phyloP scores from a whole-genome alignment of 2,113 vertebrate genomes.

The Mormyrus iriodes region DNA sequence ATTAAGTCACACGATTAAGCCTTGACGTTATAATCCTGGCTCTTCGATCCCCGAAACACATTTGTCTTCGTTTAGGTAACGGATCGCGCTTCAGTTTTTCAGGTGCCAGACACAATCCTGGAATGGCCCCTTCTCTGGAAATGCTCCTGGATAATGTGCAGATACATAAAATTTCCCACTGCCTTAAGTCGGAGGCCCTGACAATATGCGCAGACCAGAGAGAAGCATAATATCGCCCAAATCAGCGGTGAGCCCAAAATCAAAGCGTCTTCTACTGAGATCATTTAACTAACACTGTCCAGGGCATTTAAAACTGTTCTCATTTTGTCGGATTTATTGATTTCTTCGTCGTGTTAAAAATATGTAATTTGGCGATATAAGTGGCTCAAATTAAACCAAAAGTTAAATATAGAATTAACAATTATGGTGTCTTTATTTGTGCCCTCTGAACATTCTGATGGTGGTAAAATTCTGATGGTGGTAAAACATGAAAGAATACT shows the following conservation, averaged over 20 bases:
- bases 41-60: background rate
- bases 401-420: background rate
- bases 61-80: conserved; percentile 4
- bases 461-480: background rate
- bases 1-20: background rate
- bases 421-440: background rate
- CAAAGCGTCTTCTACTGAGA: background rate
- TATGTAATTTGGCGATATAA: background rate
- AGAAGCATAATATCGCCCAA: background rate
- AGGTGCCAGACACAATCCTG: conserved; percentile 12
- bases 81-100: conserved; percentile 54
- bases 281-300: background rate
- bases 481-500: background rate
- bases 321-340: background rate
- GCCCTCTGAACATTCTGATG: background rate
- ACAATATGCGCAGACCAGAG: background rate
- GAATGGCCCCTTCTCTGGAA: background rate
- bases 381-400: no score
- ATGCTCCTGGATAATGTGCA: background rate
- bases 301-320: background rate
- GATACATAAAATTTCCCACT: background rate
- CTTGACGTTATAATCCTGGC: background rate
- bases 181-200: background rate
- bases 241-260: background rate
- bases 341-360: background rate